Evolutionary conservation across 1,140 invertebrate species (phyloP).

Genomic region (Pseudomyrmex dendroicus): DNA sequence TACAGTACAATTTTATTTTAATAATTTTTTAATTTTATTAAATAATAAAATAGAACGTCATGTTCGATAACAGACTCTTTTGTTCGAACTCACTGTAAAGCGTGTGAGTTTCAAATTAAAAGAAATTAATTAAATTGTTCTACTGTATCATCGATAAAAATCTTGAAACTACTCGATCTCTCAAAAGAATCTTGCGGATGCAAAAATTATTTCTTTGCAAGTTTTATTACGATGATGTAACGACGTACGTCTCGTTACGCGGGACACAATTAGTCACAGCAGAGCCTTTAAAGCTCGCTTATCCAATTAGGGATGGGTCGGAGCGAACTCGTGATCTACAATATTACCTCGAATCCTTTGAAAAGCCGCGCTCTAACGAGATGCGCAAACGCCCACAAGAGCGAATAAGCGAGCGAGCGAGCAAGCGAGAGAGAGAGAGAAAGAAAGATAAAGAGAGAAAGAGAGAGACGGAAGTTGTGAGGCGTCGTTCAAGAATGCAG

Average conservation of each 20-base stretch:
- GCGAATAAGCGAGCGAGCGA: not conserved
- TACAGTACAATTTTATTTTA: too few species aligned
- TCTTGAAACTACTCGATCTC: too few species aligned
- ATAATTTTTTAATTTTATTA: too few species aligned
- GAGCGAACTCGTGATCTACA: constrained; percentile 18
- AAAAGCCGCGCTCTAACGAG: constrained; percentile 47
- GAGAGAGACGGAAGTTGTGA: not conserved
- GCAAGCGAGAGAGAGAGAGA: too few species aligned
- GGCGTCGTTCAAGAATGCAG: constrained; percentile 32
- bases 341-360: constrained; percentile 42
- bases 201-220: not conserved
- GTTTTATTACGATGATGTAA: not conserved
- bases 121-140: too few species aligned
- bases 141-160: not conserved
- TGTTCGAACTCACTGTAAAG: too few species aligned
- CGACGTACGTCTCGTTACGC: not conserved
- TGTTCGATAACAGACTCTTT: too few species aligned
- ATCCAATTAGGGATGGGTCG: constrained; percentile 28
- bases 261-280: constrained; percentile 2
- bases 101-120: too few species aligned
- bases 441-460: not conserved
- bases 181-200: not conserved
- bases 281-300: constrained; percentile 30
- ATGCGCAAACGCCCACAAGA: constrained; percentile 11
- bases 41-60: too few species aligned